Evolutionary conservation across 2,888 invertebrate genomes (phyloP), one percentile per base, ranked within the genome.

Genomic region (Eupelmus urozonus): DNA sequence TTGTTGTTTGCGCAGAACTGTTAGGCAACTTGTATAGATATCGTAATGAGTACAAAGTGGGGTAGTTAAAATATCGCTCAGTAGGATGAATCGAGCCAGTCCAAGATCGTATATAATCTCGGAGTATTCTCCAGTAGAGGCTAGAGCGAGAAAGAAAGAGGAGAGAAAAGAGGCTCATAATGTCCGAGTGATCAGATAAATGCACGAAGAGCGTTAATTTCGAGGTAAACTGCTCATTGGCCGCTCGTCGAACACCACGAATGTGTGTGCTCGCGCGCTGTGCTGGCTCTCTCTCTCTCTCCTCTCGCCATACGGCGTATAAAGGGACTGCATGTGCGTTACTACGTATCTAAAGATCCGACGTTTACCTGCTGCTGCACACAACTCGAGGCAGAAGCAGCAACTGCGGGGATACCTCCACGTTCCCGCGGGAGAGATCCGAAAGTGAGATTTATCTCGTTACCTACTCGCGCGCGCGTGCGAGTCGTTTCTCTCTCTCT

Each of bases 391-490:
- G 49, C 13, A 42, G 65, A 53, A 25, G 57, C 45, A 49, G 27
- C 25, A 40, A 29, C 49, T 16, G 29, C 72, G 77, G 69, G 72
- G 78, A 73, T 69, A 79, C 49, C 49, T 49, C 16, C 7, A 16
- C 79, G 76, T 82, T 81, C 80, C 82, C 78, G 71, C 74, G 78
- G 78, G 81, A 79, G 79, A 83, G 83, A 84, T 84, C 82, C 81
- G 80, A 83, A 84, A 85, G 83, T 82, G 83, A 84, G 84, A 85
- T 84, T 84, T 83, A 82, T 83, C 83, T 82, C 82, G 82, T 82
- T 75, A 81, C 78, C 77, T 76, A 81, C 74, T 81, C 67, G 72
- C 75, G 40, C 80, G 69, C 76, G 55, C 72, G 25, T 16, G 69
- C 53, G 34, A 20, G 40, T 23, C 27, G 23, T 59, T 20, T 57